Evolutionary conservation across 1,140 invertebrate species (phyloP).

Genomic region (Agrypnia vestita): DNA sequence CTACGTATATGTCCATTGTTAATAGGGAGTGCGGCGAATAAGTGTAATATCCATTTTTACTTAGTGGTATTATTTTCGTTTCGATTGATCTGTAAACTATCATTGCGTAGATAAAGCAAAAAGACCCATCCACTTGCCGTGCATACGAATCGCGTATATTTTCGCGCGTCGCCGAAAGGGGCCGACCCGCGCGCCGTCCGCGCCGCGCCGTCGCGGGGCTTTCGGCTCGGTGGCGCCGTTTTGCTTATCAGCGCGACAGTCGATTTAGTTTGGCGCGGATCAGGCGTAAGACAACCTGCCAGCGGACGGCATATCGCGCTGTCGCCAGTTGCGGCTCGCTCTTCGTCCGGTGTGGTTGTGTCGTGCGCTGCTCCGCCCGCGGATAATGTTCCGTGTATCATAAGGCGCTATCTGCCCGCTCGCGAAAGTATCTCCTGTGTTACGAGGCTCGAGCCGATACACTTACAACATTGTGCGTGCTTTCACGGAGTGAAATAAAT

Average conservation of each 20-base stretch:
- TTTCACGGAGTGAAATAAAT: slow-evolving; percentile 32
- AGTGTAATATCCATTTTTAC: slow-evolving; percentile 31
- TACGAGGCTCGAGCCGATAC: background rate
- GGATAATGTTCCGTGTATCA: slow-evolving; percentile 36
- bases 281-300: slow-evolving; percentile 32
- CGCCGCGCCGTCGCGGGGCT: background rate
- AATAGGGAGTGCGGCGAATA: slow-evolving; percentile 18
- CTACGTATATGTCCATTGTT: slow-evolving; percentile 30
- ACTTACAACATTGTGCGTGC: slow-evolving; percentile 36
- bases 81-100: slow-evolving; percentile 42
- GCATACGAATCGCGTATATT: slow-evolving; percentile 21
- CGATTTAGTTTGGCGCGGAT: slow-evolving; percentile 40
- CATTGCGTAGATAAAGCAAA: slow-evolving; percentile 45
- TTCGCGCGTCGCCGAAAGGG: background rate
- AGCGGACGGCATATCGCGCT: slow-evolving; percentile 22
- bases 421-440: slow-evolving; percentile 22
- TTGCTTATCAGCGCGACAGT: slow-evolving; percentile 6
- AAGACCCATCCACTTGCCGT: slow-evolving; percentile 44
- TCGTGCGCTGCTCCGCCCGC: background rate
- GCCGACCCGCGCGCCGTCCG: too few relatives aligned
- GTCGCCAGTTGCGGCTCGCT: slow-evolving; percentile 28
- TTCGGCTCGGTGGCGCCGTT: background rate
- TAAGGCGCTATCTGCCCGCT: slow-evolving; percentile 28
- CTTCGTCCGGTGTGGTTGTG: slow-evolving; percentile 17
- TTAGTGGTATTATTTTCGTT: slow-evolving; percentile 40